Evolutionary conservation across 1,140 invertebrate species (phyloP).

Genomic region (Drosophila sp.): DNA sequence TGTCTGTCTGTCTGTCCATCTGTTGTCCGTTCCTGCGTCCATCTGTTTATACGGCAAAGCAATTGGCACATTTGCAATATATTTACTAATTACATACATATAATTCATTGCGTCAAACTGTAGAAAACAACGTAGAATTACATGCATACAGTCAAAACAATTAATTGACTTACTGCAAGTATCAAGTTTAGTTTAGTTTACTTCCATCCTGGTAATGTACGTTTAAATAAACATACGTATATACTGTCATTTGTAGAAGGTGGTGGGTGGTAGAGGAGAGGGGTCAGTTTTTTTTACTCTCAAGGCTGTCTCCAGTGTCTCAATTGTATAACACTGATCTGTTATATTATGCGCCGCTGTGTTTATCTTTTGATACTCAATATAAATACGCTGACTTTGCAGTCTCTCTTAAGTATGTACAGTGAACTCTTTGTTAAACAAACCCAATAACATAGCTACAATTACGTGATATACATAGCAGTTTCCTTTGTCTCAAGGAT

Average conservation of each 20-base stretch:
- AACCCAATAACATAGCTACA: not conserved
- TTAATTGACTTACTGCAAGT: not conserved
- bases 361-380: conserved; percentile 75
- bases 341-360: conserved; percentile 31
- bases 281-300: conserved; percentile 22
- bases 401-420: conserved; percentile 23
- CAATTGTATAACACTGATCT: conserved; percentile 60
- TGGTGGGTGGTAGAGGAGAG: conserved; percentile 11
- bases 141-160: not conserved
- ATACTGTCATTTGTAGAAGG: not conserved
- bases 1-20: not conserved
- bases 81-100: conserved; percentile 21
- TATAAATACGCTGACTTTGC: conserved; percentile 45
- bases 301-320: conserved; percentile 55
- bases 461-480: no score
- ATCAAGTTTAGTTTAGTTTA: not conserved
- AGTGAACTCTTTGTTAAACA: conserved; percentile 18
- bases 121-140: conserved; percentile 9
- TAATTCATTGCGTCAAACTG: not conserved
- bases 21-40: not conserved
- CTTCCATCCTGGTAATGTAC: not conserved
- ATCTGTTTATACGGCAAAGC: conserved; percentile 21
- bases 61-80: conserved; percentile 40
- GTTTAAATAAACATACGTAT: not conserved
- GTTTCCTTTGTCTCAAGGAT: no score